These are phyloP conservation scores for Echeneis naucrates DNA, from an alignment of 2,797 vertebrate genomes.

Conservation along the genomic window DNA sequence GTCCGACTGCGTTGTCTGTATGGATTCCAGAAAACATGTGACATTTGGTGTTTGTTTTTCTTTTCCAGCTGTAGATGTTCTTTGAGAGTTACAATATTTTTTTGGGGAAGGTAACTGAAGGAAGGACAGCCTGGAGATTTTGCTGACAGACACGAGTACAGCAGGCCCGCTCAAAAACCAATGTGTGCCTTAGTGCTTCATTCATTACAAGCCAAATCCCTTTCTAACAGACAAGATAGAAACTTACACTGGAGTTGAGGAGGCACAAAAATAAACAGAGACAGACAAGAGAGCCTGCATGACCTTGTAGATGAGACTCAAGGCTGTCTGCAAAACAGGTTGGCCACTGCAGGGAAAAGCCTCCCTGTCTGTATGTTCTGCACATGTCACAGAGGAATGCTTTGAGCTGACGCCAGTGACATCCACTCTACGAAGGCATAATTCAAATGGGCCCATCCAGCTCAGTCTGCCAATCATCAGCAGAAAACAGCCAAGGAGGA, in stretches of 20 bases:
- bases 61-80: conserved; percentile 32
- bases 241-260: conserved; percentile 16
- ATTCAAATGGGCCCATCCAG: conserved; percentile 52
- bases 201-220: conserved; percentile 4
- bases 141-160: neutral
- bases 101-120: neutral
- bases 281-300: conserved; percentile 11
- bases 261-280: conserved; percentile 41
- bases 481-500: conserved; percentile 17
- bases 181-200: conserved; percentile 17
- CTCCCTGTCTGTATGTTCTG: conserved; percentile 67
- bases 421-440: conserved; percentile 62
- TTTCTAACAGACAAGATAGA: conserved; percentile 24
- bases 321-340: conserved; percentile 70
- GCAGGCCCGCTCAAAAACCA: neutral
- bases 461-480: conserved; percentile 39
- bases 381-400: conserved; percentile 79
- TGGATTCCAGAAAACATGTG: conserved; percentile 18
- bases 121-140: neutral
- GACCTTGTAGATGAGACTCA: conserved; percentile 42
- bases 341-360: conserved; percentile 61
- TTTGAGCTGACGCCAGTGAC: conserved; percentile 70
- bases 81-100: conserved; percentile 4
- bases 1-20: conserved; percentile 25
- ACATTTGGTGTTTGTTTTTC: conserved; percentile 2